Evolutionary conservation across 1,140 invertebrate genomes (phyloP).

Genomic region (Eumaeus atala): DNA sequence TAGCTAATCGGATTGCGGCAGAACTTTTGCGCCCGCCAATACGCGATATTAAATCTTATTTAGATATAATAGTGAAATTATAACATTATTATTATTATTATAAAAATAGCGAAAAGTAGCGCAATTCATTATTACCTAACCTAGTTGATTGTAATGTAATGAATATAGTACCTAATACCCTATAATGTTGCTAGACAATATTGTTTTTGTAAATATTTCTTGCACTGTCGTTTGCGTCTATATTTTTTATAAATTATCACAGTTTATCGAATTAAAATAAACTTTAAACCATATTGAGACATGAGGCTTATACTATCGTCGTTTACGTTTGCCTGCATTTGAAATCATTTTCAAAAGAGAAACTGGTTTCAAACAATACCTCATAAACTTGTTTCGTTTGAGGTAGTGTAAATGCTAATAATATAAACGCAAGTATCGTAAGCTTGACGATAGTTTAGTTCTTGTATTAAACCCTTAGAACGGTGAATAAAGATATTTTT

Average conservation of each 20-base stretch:
- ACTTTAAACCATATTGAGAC: conserved; percentile 17
- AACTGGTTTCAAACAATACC: background rate
- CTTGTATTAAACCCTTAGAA: conserved; percentile 14
- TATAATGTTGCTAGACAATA: conserved; percentile 59
- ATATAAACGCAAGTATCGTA: no score
- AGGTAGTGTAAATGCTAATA: no score
- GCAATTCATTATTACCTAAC: conserved; percentile 63
- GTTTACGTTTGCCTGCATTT: conserved; percentile 17
- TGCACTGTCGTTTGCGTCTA: conserved; percentile 43
- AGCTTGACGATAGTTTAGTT: background rate
- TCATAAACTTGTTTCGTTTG: no score
- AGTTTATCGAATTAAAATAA: conserved; percentile 16
- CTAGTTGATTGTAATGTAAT: conserved; percentile 61
- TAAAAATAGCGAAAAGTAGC: conserved; percentile 61
- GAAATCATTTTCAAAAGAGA: conserved; percentile 17
- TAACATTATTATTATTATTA: conserved; percentile 44
- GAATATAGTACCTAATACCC: conserved; percentile 55
- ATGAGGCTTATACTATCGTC: conserved; percentile 11
- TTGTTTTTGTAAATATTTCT: conserved; percentile 53
- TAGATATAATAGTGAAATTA: conserved; percentile 66
- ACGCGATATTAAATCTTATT: conserved; percentile 48
- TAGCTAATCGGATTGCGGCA: background rate
- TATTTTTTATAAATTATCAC: conserved; percentile 31
- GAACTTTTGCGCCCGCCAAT: conserved; percentile 20
- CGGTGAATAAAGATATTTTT: conserved; percentile 62